Evolutionary conservation across 1,140 invertebrate species (phyloP).

Genomic region (Drosophila grimshawi): DNA sequence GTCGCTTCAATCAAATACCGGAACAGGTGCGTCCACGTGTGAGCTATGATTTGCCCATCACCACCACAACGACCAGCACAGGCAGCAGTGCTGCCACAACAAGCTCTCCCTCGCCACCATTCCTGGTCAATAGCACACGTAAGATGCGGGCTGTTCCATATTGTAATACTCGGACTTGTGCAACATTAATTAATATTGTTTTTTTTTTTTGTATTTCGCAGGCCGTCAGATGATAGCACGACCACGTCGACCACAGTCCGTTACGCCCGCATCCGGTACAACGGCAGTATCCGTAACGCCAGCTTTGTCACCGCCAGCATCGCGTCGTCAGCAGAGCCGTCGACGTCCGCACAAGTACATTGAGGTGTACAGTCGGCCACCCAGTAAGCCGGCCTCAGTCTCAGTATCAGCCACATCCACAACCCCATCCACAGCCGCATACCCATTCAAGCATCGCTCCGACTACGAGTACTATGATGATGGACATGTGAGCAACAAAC

Average conservation of each 20-base stretch:
- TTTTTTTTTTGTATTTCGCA: constrained; percentile 28
- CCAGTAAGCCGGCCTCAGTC: constrained; percentile 40
- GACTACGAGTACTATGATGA: constrained; percentile 33
- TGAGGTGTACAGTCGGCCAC: constrained; percentile 68
- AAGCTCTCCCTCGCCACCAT: neutral
- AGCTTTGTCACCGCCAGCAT: constrained; percentile 44
- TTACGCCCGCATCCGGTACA: constrained; percentile 18
- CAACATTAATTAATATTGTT: neutral
- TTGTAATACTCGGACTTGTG: neutral
- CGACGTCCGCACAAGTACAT: constrained; percentile 74
- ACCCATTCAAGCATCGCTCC: constrained; percentile 12
- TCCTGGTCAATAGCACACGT: constrained; percentile 39
- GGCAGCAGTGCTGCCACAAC: constrained; percentile 7
- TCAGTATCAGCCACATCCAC: constrained; percentile 37
- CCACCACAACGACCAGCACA: constrained; percentile 5
- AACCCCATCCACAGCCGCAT: constrained; percentile 35
- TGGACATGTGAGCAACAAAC: neutral
- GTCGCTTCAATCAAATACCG: constrained; percentile 74
- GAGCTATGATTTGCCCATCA: constrained; percentile 11
- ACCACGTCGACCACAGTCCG: constrained; percentile 61
- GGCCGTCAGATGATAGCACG: constrained; percentile 65
- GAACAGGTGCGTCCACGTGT: constrained; percentile 42
- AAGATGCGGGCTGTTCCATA: constrained; percentile 6
- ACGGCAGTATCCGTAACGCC: neutral
- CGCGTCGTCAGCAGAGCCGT: constrained; percentile 66